A percentile compares a stretch with the other conserved stretches of the same genome.
Conservation (phyloP, 2,888 invertebrate species). For the Plebejus anna region DNA sequence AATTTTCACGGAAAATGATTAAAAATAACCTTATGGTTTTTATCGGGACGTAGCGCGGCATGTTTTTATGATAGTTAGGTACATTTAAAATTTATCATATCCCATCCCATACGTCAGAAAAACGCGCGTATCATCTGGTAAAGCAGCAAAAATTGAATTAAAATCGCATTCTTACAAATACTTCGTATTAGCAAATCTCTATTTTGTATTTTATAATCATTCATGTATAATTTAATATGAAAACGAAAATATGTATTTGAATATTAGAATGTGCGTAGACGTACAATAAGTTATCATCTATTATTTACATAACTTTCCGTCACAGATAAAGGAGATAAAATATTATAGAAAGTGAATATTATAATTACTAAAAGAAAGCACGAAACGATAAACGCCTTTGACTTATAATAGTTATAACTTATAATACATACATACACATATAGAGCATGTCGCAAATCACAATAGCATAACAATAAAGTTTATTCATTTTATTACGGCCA, state of each 20-base stretch:
- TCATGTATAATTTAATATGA: not conserved
- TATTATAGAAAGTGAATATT: not conserved
- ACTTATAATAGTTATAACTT: not conserved
- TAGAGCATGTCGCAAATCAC: not conserved
- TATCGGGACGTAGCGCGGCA: too few relatives aligned
- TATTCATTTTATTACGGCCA: too few relatives aligned
- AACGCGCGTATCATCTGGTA: too few relatives aligned
- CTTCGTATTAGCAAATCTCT: not conserved
- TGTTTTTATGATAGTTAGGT: too few relatives aligned
- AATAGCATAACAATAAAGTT: not conserved
- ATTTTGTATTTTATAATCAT: not conserved
- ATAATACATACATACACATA: not conserved
- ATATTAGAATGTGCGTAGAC: not conserved
- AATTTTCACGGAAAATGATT: too few relatives aligned
- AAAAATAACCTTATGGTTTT: too few relatives aligned
- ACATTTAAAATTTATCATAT: too few relatives aligned
- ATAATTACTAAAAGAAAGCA: not conserved
- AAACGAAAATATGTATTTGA: not conserved
- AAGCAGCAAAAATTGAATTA: too few relatives aligned
- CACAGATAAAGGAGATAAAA: not conserved
- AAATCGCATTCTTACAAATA: too few relatives aligned
- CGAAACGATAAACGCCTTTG: not conserved
- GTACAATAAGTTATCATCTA: too few relatives aligned
- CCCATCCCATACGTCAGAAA: too few relatives aligned
- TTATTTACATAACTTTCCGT: not conserved